phyloP scores from a whole-genome alignment of 2,888 invertebrate species.

The Nomada hirtipes region DNA sequence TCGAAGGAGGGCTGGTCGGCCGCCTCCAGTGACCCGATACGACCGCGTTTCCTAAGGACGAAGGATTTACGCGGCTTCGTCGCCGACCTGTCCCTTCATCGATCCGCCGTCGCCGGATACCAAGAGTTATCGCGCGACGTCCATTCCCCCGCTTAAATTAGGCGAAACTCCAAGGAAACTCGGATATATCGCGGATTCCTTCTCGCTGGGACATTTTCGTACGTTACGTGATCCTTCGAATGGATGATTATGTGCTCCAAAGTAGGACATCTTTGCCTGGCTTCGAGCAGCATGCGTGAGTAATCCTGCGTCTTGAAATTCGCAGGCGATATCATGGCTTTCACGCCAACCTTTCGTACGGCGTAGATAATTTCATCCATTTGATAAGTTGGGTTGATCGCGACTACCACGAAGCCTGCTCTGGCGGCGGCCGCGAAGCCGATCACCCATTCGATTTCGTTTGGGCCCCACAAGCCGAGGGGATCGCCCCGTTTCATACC shows the following conservation, averaged over 20 bases:
- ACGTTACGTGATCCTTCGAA: slow-evolving; percentile 75
- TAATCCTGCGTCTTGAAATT: slow-evolving; percentile 88
- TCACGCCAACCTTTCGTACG: slow-evolving; percentile 89
- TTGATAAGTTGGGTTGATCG: slow-evolving; percentile 91
- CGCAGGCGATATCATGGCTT: slow-evolving; percentile 88
- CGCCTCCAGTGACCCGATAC: slow-evolving; percentile 14
- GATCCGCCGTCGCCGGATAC: slow-evolving; percentile 39
- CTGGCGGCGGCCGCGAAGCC: slow-evolving; percentile 89
- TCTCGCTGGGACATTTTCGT: slow-evolving; percentile 50
- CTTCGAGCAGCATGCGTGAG: slow-evolving; percentile 86
- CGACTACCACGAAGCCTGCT: slow-evolving; percentile 90
- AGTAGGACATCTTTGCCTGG: slow-evolving; percentile 86
- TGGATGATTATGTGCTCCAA: slow-evolving; percentile 82
- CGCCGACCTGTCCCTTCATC: slow-evolving; percentile 36
- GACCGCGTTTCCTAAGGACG: slow-evolving; percentile 50
- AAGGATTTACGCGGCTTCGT: slow-evolving; percentile 45
- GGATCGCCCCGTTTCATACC: slow-evolving; percentile 90
- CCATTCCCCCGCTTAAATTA: slow-evolving; percentile 41
- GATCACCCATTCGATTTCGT: slow-evolving; percentile 91
- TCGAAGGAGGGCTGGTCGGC: neutral
- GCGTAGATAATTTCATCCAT: slow-evolving; percentile 89
- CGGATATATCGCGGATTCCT: slow-evolving; percentile 14
- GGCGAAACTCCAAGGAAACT: slow-evolving; percentile 36
- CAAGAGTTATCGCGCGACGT: slow-evolving; percentile 43
- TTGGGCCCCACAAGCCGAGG: slow-evolving; percentile 93